phyloP scores from a whole-genome alignment of 2,113 vertebrate genomes.

The Ochotona princeps region DNA sequence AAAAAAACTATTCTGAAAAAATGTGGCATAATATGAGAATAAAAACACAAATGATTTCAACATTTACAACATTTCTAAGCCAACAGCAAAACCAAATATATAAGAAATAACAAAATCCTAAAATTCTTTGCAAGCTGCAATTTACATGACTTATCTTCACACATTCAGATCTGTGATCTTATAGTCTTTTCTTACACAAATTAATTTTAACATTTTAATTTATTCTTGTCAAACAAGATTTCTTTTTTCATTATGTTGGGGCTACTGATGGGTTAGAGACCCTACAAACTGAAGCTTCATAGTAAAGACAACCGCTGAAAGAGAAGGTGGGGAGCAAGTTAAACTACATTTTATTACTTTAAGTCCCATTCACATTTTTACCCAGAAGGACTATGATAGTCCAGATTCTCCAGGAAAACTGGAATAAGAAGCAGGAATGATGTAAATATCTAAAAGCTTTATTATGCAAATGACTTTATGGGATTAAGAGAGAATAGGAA shows the following conservation, averaged over 20 bases:
- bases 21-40: background rate
- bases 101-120: background rate
- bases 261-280: background rate
- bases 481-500: background rate
- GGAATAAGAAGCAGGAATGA: background rate
- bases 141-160: slow-evolving; percentile 4
- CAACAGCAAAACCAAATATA: slow-evolving; percentile 13
- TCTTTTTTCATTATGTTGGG: background rate
- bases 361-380: background rate
- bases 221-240: background rate
- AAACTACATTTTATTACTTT: background rate
- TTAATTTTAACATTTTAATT: background rate
- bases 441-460: background rate
- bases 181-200: background rate
- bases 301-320: background rate
- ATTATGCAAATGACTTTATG: background rate
- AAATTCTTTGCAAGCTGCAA: background rate
- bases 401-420: background rate
- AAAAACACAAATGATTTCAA: slow-evolving; percentile 55
- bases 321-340: background rate
- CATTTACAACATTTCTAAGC: background rate
- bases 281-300: background rate
- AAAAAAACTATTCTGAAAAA: slow-evolving; percentile 52
- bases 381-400: background rate
- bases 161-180: background rate